Evolutionary conservation across 2,113 vertebrate genomes (phyloP), one percentile per base, ranked within the genome.

Genomic region (Tringa solitaria): DNA sequence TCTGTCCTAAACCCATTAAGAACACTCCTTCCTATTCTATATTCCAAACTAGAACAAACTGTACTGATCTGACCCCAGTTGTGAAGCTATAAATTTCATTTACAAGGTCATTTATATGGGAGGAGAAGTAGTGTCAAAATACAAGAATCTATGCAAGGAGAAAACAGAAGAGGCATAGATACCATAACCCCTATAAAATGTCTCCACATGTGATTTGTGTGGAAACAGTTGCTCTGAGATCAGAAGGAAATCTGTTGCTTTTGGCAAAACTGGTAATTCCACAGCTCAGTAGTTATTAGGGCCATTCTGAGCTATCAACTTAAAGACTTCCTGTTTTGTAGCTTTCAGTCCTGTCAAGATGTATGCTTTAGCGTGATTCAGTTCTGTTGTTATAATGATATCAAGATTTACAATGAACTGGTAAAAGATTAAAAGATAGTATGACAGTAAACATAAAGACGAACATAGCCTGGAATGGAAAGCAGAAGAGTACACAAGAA

Each of bases 141-240:
- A 81, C 86, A 95, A 79, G 83, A 95, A 90, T 92, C 95, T 92
- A 78, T 89, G 94, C 48, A 69, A 90, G 79, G 19, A 93, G 95
- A 94, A 93, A 93, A 96, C 96, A 97, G 96, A 96, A 92, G 94
- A 95, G 65, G 90, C 90, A 96, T 72, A 94, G 92, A 94, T 75
- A 97, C 64, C 82, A 94, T 94, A 96, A 94, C 81, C 90, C 63
- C 75, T 95, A 63, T 96, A 91, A 96, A 96, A 95, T 90, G 84
- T 95, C 82, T 94, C 67, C 87, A 43, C 56, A 67, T 88, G 68
- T 97, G 94, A 97, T 96, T 95, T 97, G 93, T 96, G 91, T 96
- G 89, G 94, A 95, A 96, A 90, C 72, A 89, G 95, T 96, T 93
- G 81, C 91, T 93, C 82, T 78, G 82, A 93, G 78, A 96, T 96